Conservation (phyloP, 2,888 invertebrate species). For the Heliconius ethilla region DNA sequence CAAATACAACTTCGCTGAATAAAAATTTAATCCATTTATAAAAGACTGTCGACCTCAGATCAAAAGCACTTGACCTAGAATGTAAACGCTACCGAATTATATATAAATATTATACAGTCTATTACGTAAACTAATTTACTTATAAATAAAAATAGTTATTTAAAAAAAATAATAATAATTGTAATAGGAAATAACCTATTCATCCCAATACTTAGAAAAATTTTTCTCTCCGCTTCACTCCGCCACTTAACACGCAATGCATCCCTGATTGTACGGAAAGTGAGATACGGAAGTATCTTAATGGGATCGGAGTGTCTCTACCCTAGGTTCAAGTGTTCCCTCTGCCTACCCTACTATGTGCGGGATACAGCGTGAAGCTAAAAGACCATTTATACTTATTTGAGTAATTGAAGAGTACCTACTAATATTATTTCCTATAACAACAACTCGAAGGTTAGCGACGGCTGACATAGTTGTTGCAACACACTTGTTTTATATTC, state of each 20-base stretch:
- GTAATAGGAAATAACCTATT: background rate
- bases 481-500: conserved; percentile 12
- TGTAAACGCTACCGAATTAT: conserved; percentile 19
- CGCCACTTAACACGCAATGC: too few species aligned
- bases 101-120: background rate
- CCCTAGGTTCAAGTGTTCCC: too few species aligned
- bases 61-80: conserved; percentile 36
- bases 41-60: conserved; percentile 1
- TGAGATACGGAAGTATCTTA: too few species aligned
- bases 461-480: background rate
- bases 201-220: too few species aligned
- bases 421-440: background rate
- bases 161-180: too few species aligned
- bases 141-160: background rate
- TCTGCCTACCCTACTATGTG: too few species aligned
- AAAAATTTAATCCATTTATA: conserved; percentile 8
- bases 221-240: too few species aligned
- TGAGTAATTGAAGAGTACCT: background rate
- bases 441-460: background rate
- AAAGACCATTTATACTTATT: background rate
- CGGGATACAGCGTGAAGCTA: too few species aligned
- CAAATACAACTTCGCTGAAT: background rate
- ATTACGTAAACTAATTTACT: background rate
- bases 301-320: too few species aligned
- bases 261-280: too few species aligned